These are phyloP conservation scores for Siphamia tubifer DNA, from an alignment of 2,113 vertebrate genomes.

Conservation along the genomic window DNA sequence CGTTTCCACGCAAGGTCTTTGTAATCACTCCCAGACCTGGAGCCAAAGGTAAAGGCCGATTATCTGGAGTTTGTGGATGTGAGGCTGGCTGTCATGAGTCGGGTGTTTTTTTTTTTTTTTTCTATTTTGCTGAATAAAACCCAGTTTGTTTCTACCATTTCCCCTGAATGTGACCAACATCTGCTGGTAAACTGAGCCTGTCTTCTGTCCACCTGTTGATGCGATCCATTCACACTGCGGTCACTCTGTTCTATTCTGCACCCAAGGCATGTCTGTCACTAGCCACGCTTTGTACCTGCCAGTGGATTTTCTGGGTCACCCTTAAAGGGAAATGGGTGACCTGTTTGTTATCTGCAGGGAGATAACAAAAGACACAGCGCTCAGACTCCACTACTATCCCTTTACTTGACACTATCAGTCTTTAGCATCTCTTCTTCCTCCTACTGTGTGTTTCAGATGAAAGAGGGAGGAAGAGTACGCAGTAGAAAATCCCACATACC, in stretches of 20 bases:
- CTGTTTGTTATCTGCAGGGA: slow-evolving; percentile 16
- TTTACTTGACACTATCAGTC: slow-evolving; percentile 35
- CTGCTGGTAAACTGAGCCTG: slow-evolving; percentile 45
- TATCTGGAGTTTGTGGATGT: not conserved
- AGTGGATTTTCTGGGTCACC: slow-evolving; percentile 18
- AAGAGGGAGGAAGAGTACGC: slow-evolving; percentile 20
- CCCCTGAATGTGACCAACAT: slow-evolving; percentile 40
- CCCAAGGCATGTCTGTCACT: slow-evolving; percentile 8
- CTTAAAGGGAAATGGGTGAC: slow-evolving; percentile 7
- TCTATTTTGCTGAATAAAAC: slow-evolving; percentile 15
- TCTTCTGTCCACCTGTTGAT: slow-evolving; percentile 53
- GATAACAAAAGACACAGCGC: slow-evolving; percentile 19
- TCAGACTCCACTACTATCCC: slow-evolving; percentile 1
- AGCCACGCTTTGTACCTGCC: not conserved
- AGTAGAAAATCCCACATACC: slow-evolving; percentile 68
- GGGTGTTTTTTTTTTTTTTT: not conserved
- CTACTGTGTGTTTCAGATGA: not conserved
- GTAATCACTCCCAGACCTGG: slow-evolving; percentile 60
- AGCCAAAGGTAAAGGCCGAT: slow-evolving; percentile 12
- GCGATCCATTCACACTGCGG: slow-evolving; percentile 25
- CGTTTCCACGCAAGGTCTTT: slow-evolving; percentile 31
- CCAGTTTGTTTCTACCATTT: slow-evolving; percentile 8
- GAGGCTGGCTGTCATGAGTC: slow-evolving; percentile 25
- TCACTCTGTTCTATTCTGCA: slow-evolving; percentile 24
- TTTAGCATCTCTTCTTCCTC: slow-evolving; percentile 24